phyloP scores from a whole-genome alignment of 64 coral and sea anemone genomes.

The Pachyseris speciosa region DNA sequence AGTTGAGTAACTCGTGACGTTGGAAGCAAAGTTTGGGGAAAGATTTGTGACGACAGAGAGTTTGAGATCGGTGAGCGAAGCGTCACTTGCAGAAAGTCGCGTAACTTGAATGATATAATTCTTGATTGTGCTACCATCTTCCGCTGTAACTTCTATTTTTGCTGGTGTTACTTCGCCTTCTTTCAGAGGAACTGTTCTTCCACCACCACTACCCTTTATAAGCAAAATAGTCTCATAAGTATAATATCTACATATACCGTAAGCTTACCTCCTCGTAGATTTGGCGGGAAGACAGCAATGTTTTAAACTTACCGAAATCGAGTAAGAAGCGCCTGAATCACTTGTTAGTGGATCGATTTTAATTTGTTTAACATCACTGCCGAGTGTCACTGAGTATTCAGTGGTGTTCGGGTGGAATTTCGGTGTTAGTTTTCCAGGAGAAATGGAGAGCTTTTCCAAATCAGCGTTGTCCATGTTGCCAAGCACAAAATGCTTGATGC shows the following conservation, averaged over 20 bases:
- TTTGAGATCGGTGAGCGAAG: conserved; percentile 67
- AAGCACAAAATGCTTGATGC: not conserved
- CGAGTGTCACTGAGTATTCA: conserved; percentile 90
- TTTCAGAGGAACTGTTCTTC: conserved; percentile 70
- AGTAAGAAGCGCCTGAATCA: conserved; percentile 90
- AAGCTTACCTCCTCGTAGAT: too few relatives aligned
- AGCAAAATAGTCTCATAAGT: not conserved
- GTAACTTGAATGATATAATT: conserved; percentile 85
- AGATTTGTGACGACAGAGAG: conserved; percentile 57
- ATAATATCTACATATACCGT: too few relatives aligned
- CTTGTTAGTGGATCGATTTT: conserved; percentile 97
- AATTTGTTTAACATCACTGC: conserved; percentile 87
- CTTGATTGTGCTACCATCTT: conserved; percentile 93
- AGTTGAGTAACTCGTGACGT: conserved; percentile 55
- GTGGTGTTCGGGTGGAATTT: conserved; percentile 85
- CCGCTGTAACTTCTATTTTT: conserved; percentile 92
- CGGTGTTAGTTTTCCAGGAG: conserved; percentile 87
- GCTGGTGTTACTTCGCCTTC: conserved; percentile 90
- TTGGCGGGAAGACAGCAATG: not conserved
- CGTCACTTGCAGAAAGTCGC: conserved; percentile 84
- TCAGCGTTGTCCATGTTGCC: conserved; percentile 93
- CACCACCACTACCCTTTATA: conserved; percentile 78
- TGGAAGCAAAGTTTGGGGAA: conserved; percentile 72
- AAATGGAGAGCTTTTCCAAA: conserved; percentile 81
- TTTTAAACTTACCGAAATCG: conserved; percentile 82